Evolutionary conservation across 1,140 invertebrate genomes (phyloP).

Genomic region (Pectinophora gossypiella): DNA sequence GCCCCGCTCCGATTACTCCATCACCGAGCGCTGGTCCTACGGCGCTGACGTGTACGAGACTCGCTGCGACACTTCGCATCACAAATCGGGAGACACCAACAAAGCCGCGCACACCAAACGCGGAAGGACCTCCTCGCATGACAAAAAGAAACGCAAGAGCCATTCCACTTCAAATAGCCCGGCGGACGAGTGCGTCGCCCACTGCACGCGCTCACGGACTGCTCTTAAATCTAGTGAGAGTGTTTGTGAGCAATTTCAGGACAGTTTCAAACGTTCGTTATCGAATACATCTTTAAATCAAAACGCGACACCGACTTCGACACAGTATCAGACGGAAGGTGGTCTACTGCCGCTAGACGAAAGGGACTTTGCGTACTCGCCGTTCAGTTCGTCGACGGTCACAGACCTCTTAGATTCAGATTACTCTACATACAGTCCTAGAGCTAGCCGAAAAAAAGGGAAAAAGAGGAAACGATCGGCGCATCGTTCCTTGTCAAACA

Average conservation of each 20-base stretch:
- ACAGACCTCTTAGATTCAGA: slow-evolving; percentile 70
- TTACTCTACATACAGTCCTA: slow-evolving; percentile 71
- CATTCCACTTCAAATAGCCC: slow-evolving; percentile 34
- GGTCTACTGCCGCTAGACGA: slow-evolving; percentile 69
- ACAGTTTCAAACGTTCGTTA: slow-evolving; percentile 40
- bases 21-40: slow-evolving; percentile 67
- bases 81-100: slow-evolving; percentile 45
- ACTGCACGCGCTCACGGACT: slow-evolving; percentile 69
- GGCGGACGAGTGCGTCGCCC: slow-evolving; percentile 56
- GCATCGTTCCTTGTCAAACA: slow-evolving; percentile 57
- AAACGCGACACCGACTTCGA: slow-evolving; percentile 35
- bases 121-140: slow-evolving; percentile 56
- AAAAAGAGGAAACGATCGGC: slow-evolving; percentile 65
- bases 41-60: slow-evolving; percentile 68
- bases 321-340: slow-evolving; percentile 40
- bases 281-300: slow-evolving; percentile 25
- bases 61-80: slow-evolving; percentile 54
- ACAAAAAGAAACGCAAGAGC: slow-evolving; percentile 58
- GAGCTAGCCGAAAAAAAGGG: slow-evolving; percentile 51
- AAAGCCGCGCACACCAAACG: slow-evolving; percentile 44
- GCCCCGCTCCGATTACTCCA: slow-evolving; percentile 62
- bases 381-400: slow-evolving; percentile 71
- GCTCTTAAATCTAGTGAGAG: slow-evolving; percentile 64
- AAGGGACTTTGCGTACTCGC: slow-evolving; percentile 71
- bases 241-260: slow-evolving; percentile 52